Conservation (phyloP, 1,140 invertebrate species). For the Drosophila kanapiae region DNA sequence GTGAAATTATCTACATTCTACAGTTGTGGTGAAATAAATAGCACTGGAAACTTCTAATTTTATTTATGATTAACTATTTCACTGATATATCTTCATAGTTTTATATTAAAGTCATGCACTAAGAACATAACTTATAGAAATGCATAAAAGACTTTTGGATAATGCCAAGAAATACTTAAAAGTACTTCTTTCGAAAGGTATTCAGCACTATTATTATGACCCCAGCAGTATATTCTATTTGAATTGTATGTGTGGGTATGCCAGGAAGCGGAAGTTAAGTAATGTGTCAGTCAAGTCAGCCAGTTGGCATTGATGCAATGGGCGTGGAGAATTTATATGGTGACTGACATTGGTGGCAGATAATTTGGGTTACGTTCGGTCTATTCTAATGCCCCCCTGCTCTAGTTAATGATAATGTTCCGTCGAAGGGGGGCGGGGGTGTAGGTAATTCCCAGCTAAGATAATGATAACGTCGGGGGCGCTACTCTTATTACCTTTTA, state of each 20-base stretch:
- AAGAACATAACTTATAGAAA: no score
- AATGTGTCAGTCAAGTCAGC: constrained; percentile 78
- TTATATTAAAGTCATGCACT: background rate
- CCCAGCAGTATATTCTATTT: background rate
- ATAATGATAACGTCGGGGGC: constrained; percentile 35
- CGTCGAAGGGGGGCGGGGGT: constrained; percentile 6
- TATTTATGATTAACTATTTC: no score
- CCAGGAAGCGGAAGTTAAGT: constrained; percentile 82
- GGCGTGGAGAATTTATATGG: constrained; percentile 50
- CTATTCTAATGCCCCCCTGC: constrained; percentile 47
- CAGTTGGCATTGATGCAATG: constrained; percentile 59
- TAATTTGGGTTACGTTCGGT: constrained; percentile 56
- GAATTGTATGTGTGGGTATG: constrained; percentile 37
- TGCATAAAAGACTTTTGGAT: no score
- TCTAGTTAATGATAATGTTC: constrained; percentile 49
- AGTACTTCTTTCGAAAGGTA: no score
- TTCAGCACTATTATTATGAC: constrained; percentile 1
- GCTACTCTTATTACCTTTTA: constrained; percentile 39
- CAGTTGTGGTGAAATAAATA: background rate
- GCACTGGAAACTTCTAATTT: no score
- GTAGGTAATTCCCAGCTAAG: constrained; percentile 32
- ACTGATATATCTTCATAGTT: no score
- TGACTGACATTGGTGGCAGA: constrained; percentile 39
- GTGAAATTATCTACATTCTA: constrained; percentile 76
- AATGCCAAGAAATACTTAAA: no score